phyloP scores from a whole-genome alignment of 53 echinoderm and acorn worm genomes.

The Echinarachnius parma region DNA sequence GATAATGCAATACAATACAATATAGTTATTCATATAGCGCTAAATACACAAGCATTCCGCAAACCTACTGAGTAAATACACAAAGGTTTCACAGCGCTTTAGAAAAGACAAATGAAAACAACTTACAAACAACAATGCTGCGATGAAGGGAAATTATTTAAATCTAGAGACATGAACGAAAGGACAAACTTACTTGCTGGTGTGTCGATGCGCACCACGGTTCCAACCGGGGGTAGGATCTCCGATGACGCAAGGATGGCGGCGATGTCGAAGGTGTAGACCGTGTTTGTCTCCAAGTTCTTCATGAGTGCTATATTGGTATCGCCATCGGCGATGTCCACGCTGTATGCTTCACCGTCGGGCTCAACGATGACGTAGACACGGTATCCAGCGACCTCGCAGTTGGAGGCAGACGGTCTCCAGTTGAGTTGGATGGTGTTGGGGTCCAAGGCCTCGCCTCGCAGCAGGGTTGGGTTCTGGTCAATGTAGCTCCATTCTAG shows the following conservation, averaged over 20 bases:
- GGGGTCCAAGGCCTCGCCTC: slow-evolving; percentile 63
- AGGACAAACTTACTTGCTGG: slow-evolving; percentile 47
- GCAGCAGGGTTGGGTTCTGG: slow-evolving; percentile 56
- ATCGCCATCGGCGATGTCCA: slow-evolving; percentile 64
- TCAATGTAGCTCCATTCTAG: slow-evolving; percentile 23
- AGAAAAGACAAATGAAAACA: no score
- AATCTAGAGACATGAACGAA: no score
- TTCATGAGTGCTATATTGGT: slow-evolving; percentile 46
- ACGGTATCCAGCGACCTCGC: slow-evolving; percentile 71
- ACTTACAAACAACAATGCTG: no score
- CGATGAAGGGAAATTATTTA: no score
- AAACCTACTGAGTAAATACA: no score
- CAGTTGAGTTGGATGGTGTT: slow-evolving; percentile 61
- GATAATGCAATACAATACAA: background rate
- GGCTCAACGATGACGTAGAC: slow-evolving; percentile 12
- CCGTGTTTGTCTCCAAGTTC: slow-evolving; percentile 51
- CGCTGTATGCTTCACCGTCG: background rate
- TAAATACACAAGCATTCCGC: no score
- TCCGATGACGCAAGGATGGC: slow-evolving; percentile 46
- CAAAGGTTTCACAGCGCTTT: no score
- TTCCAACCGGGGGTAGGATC: slow-evolving; percentile 33
- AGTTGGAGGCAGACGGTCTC: slow-evolving; percentile 50
- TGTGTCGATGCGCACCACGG: slow-evolving; percentile 48
- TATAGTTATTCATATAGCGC: no score
- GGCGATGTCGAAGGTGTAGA: slow-evolving; percentile 70